Evolutionary conservation across 2,888 invertebrate genomes (phyloP).

Genomic region (Axea sp.): DNA sequence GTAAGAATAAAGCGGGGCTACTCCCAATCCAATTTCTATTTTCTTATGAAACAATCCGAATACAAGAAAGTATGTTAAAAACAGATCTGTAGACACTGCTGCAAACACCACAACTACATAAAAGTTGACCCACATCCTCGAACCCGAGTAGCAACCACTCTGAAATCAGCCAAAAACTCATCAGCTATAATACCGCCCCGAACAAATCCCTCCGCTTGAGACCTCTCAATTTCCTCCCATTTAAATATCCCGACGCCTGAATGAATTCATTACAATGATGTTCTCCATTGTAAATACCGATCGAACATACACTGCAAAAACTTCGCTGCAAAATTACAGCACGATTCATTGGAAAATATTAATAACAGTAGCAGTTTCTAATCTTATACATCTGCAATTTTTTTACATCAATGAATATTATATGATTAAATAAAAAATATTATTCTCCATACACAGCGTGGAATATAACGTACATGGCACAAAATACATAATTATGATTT

Average conservation of each 20-base stretch:
- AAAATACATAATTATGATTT: no score
- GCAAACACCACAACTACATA: slow-evolving; percentile 20
- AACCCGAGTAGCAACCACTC: slow-evolving; percentile 18
- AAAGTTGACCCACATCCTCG: slow-evolving; percentile 39
- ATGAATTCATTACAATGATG: slow-evolving; percentile 46
- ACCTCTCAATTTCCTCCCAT: slow-evolving; percentile 46
- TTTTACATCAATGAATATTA: no score
- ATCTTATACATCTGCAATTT: no score
- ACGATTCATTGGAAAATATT: no score
- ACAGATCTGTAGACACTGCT: slow-evolving; percentile 11
- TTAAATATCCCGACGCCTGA: slow-evolving; percentile 44
- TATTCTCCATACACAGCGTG: no score
- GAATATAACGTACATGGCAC: no score
- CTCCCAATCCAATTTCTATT: slow-evolving; percentile 33
- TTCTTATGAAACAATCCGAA: slow-evolving; percentile 29
- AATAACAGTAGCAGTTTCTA: no score
- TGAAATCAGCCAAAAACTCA: slow-evolving; percentile 51
- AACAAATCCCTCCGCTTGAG: slow-evolving; percentile 33
- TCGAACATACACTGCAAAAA: no score
- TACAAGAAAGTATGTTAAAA: slow-evolving; percentile 3
- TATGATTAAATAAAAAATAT: no score
- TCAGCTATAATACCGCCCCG: slow-evolving; percentile 44
- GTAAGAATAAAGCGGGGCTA: slow-evolving; percentile 7
- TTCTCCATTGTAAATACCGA: slow-evolving; percentile 3
- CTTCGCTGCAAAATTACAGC: no score